Percentiles rank a stretch among this genome's conserved stretches.
Evolutionary conservation across 2,797 vertebrate genomes (phyloP).

Genomic region (Sebastiscus albofasciatus): DNA sequence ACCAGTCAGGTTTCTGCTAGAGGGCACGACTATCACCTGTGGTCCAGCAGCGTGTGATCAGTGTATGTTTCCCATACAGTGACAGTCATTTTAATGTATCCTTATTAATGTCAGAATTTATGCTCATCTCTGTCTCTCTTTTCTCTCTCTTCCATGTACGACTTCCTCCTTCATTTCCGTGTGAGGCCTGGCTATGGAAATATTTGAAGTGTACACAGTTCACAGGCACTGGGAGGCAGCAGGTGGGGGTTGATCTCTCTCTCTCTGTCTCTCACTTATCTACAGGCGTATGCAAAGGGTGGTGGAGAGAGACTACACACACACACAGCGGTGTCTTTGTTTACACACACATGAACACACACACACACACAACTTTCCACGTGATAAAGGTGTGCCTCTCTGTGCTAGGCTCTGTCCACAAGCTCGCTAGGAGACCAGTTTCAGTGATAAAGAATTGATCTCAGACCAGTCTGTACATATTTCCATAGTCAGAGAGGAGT

Average conservation of each 20-base stretch:
- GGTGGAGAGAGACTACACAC: conserved; percentile 61
- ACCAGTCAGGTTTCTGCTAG: conserved; percentile 18
- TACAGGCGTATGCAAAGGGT: conserved; percentile 84
- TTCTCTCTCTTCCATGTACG: conserved; percentile 26
- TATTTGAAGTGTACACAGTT: conserved; percentile 84
- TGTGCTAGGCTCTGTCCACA: conserved; percentile 49
- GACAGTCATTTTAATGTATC: not conserved
- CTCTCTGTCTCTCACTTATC: conserved; percentile 75
- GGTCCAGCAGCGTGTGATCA: not conserved
- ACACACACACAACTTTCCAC: conserved; percentile 34
- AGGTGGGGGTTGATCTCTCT: conserved; percentile 57
- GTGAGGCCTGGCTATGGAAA: conserved; percentile 79
- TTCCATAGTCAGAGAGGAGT: not conserved
- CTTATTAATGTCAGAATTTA: not conserved
- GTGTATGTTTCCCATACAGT: not conserved
- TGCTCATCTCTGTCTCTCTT: not conserved
- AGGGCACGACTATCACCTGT: not conserved
- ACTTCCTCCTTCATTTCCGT: conserved; percentile 80
- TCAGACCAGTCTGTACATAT: conserved; percentile 2
- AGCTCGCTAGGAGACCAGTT: conserved; percentile 39
- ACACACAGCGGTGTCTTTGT: conserved; percentile 71
- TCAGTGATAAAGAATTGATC: conserved; percentile 44
- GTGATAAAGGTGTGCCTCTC: conserved; percentile 73
- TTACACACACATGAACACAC: conserved; percentile 57
- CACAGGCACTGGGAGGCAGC: conserved; percentile 54